A percentile compares a stretch with the other conserved stretches of the same genome.
Conservation (phyloP, 2,888 invertebrate species). For the Athalia cordata region DNA sequence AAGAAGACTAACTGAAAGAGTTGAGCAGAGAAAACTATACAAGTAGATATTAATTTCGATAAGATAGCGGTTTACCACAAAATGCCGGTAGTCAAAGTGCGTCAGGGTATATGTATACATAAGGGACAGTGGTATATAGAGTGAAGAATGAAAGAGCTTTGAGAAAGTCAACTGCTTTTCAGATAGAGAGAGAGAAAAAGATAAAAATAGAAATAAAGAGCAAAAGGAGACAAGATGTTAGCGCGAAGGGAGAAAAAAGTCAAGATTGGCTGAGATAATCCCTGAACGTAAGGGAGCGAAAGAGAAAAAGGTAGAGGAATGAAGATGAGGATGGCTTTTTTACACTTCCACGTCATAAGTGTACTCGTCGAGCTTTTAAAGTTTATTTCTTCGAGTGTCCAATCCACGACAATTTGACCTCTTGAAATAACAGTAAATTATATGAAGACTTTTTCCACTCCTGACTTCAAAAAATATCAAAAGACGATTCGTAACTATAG, state of each 20-base stretch:
- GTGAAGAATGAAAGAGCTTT: constrained; percentile 16
- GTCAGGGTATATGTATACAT: background rate
- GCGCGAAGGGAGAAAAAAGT: background rate
- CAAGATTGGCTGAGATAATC: constrained; percentile 20
- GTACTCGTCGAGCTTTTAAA: constrained; percentile 28
- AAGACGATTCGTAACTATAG: too few relatives aligned
- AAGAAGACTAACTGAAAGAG: background rate
- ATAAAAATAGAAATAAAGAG: background rate
- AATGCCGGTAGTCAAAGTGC: constrained; percentile 5
- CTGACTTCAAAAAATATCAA: too few relatives aligned
- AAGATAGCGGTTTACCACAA: too few relatives aligned
- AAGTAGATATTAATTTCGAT: too few relatives aligned
- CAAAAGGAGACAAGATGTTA: background rate
- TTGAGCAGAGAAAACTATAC: too few relatives aligned
- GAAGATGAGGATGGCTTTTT: constrained; percentile 23
- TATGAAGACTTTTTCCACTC: too few relatives aligned
- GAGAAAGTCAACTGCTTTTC: background rate
- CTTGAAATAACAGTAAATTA: too few relatives aligned
- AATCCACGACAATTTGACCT: background rate
- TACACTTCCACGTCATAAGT: constrained; percentile 30
- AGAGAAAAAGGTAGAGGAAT: background rate
- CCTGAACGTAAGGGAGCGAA: constrained; percentile 10
- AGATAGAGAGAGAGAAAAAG: background rate
- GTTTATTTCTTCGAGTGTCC: constrained; percentile 18
- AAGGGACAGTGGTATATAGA: background rate